phyloP scores from a whole-genome alignment of 2,113 vertebrate species.

The Rhipidura dahli region DNA sequence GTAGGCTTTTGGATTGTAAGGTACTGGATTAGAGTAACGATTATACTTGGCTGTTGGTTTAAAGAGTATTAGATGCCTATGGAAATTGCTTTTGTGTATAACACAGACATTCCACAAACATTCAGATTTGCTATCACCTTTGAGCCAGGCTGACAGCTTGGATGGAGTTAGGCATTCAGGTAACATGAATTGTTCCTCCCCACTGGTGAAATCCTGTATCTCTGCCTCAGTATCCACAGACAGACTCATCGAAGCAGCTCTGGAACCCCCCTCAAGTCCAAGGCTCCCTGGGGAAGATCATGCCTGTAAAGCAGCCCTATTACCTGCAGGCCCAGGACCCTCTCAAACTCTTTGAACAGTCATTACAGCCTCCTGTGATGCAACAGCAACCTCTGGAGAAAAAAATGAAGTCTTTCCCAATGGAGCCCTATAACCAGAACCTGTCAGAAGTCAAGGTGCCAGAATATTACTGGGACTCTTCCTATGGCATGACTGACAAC shows the following conservation, averaged over 20 bases:
- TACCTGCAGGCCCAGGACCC: slow-evolving; percentile 87
- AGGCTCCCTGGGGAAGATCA: slow-evolving; percentile 86
- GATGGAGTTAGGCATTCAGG: neutral
- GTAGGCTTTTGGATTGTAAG: neutral
- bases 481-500: slow-evolving; percentile 83
- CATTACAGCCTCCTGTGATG: slow-evolving; percentile 75
- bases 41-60: neutral
- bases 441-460: slow-evolving; percentile 87
- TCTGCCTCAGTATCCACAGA: slow-evolving; percentile 82
- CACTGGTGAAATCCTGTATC: neutral
- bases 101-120: neutral
- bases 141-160: neutral
- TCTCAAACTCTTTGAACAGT: slow-evolving; percentile 90
- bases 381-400: slow-evolving; percentile 90
- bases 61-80: neutral
- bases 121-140: fast-evolving
- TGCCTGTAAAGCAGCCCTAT: slow-evolving; percentile 87
- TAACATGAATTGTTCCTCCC: neutral
- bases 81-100: neutral
- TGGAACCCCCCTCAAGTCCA: slow-evolving; percentile 90
- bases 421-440: slow-evolving; percentile 84
- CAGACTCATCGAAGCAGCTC: slow-evolving; percentile 88
- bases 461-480: slow-evolving; percentile 92
- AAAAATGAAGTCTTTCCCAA: slow-evolving; percentile 90
- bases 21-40: neutral